Percentiles rank a stretch among this genome's conserved stretches.
phyloP scores from a whole-genome alignment of 2,113 vertebrate species.

The Tiliqua scincoides region DNA sequence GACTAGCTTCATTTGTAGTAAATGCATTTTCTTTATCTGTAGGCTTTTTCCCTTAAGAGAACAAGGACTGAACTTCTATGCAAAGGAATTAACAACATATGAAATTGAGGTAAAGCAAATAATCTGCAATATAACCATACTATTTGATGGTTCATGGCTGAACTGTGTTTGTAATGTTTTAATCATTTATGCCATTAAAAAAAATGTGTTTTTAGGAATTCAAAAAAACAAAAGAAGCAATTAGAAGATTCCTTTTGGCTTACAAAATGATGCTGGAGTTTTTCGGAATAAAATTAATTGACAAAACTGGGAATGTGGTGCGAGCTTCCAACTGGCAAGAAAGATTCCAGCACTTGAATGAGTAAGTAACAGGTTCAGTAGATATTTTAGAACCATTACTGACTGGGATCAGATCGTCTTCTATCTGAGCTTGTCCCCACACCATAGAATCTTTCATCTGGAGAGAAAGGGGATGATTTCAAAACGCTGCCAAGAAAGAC shows the following conservation, averaged over 20 bases:
- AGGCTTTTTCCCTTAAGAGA: constrained; percentile 98
- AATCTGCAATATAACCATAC: constrained; percentile 24
- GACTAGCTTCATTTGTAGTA: constrained; percentile 31
- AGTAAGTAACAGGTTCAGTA: constrained; percentile 80
- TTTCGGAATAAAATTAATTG: constrained; percentile 93
- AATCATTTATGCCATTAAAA: constrained; percentile 23
- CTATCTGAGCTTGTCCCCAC: not conserved
- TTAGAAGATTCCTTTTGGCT: constrained; percentile 90
- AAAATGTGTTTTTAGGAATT: constrained; percentile 85
- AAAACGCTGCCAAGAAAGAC: not conserved
- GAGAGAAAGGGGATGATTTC: constrained; percentile 23
- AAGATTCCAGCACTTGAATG: constrained; percentile 96
- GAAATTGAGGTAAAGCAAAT: constrained; percentile 92
- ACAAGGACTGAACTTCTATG: constrained; percentile 98
- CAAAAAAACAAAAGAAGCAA: constrained; percentile 95
- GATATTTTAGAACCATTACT: constrained; percentile 22
- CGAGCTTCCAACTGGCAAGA: constrained; percentile 93
- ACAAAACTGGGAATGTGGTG: constrained; percentile 92
- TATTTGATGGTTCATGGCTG: constrained; percentile 11
- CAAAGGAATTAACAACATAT: constrained; percentile 96
- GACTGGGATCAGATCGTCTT: not conserved
- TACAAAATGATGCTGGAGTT: constrained; percentile 98
- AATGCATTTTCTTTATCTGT: constrained; percentile 53
- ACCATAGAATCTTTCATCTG: constrained; percentile 13
- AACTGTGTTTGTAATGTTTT: constrained; percentile 33